Evolutionary conservation across 2,113 vertebrate genomes (phyloP).

Genomic region (Protobothrops flavoviridis): DNA sequence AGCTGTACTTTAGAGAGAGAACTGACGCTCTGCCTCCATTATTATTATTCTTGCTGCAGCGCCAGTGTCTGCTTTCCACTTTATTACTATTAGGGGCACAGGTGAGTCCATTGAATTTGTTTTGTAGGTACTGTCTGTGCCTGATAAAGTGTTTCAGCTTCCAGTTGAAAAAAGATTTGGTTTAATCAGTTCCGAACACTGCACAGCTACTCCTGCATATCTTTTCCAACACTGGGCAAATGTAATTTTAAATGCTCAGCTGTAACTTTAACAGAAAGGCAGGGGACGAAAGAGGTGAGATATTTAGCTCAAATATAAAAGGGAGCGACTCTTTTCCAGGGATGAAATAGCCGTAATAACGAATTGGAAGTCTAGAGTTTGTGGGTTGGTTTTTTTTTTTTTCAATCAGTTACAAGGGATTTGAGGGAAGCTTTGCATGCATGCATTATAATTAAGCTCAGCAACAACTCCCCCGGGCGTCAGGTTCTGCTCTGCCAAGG

Average conservation of each 20-base stretch:
- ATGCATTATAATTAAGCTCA: constrained; percentile 17
- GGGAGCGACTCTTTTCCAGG: background rate
- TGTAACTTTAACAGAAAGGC: background rate
- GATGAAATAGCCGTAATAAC: constrained; percentile 20
- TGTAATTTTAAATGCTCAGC: constrained; percentile 36
- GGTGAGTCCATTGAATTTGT: constrained; percentile 36
- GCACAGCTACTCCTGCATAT: constrained; percentile 30
- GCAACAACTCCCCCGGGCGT: background rate
- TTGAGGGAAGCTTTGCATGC: background rate
- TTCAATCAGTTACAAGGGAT: constrained; percentile 21
- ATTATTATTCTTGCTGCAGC: constrained; percentile 26
- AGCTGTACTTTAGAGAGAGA: background rate
- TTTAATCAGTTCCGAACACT: constrained; percentile 34
- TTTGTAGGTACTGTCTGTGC: constrained; percentile 33
- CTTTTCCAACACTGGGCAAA: constrained; percentile 37
- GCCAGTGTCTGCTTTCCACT: constrained; percentile 22
- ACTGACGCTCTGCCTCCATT: background rate
- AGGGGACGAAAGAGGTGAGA: constrained; percentile 8
- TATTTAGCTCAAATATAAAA: constrained; percentile 41
- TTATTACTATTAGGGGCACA: constrained; percentile 26
- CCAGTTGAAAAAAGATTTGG: constrained; percentile 33
- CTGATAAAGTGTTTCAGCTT: constrained; percentile 37
- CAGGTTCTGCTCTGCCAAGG: background rate
- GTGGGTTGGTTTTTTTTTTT: background rate
- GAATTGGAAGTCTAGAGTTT: background rate